Evolutionary conservation across 2,113 vertebrate species (phyloP).

Genomic region (Murina feae): DNA sequence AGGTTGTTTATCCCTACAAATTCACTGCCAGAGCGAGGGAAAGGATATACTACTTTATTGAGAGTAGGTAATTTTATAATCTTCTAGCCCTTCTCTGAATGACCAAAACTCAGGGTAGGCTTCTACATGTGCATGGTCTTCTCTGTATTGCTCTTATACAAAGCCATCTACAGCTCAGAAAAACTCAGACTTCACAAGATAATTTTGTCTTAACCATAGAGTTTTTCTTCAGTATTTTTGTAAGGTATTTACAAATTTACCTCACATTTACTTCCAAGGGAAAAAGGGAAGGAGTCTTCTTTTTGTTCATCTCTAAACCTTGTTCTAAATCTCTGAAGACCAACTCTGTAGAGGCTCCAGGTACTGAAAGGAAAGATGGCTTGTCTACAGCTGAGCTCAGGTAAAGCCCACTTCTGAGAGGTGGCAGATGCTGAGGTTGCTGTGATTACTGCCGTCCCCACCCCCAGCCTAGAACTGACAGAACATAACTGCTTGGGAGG

Average conservation of each 20-base stretch:
- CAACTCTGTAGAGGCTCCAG: too few species aligned
- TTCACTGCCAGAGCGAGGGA: slow-evolving; percentile 34
- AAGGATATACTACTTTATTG: slow-evolving; percentile 54
- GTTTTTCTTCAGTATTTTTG: slow-evolving; percentile 4
- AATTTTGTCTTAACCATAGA: neutral
- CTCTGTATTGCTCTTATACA: slow-evolving; percentile 34
- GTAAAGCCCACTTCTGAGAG: neutral
- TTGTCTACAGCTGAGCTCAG: neutral
- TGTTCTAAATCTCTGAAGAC: neutral
- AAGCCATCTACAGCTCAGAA: slow-evolving; percentile 28
- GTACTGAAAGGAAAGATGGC: neutral
- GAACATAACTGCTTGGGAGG: neutral
- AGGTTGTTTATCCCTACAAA: slow-evolving; percentile 71
- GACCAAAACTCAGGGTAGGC: slow-evolving; percentile 47
- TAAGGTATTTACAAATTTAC: slow-evolving; percentile 11
- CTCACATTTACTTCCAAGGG: neutral
- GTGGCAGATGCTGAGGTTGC: neutral
- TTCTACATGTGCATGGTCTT: slow-evolving; percentile 13
- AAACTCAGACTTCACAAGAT: slow-evolving; percentile 15
- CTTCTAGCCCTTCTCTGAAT: slow-evolving; percentile 54
- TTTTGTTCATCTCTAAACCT: neutral
- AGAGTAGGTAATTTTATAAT: slow-evolving; percentile 61
- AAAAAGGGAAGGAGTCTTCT: neutral
- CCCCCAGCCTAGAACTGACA: neutral
- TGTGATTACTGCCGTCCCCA: neutral